A percentile compares a stretch with the other conserved stretches of the same genome.
Conservation (phyloP, 53 echinoderm and acorn worm genomes). For the Apostichopus leukothele region DNA sequence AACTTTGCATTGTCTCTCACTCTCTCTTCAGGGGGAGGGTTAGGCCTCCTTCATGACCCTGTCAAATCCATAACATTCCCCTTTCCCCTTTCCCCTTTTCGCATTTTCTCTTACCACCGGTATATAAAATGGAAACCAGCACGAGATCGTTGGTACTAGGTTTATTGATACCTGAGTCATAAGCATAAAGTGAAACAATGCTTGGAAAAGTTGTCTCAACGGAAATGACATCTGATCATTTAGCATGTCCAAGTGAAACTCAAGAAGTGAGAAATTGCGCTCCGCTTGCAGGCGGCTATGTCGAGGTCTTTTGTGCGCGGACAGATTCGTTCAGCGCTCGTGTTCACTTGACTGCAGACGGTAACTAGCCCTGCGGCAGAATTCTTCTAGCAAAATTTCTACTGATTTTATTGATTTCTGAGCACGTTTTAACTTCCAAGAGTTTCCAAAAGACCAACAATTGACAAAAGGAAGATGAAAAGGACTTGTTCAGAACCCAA, state of each 20-base stretch:
- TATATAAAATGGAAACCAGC: not conserved
- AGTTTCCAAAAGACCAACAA: conserved; percentile 38
- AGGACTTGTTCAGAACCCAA: conserved; percentile 6
- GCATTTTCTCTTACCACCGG: not conserved
- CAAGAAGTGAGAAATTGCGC: conserved; percentile 35
- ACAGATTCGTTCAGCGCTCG: conserved; percentile 7
- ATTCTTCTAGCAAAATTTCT: conserved; percentile 12
- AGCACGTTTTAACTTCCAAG: conserved; percentile 44
- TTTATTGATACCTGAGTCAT: conserved; percentile 38
- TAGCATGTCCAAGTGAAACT: conserved; percentile 44
- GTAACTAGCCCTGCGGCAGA: conserved; percentile 40
- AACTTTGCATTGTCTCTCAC: not conserved
- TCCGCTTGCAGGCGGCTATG: conserved; percentile 1
- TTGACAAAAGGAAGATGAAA: conserved; percentile 25
- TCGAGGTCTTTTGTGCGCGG: not conserved
- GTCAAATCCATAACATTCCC: not conserved
- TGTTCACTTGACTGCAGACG: conserved; percentile 46
- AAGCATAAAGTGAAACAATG: conserved; percentile 28
- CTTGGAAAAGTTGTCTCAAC: conserved; percentile 27
- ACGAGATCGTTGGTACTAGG: not conserved
- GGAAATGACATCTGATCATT: conserved; percentile 46
- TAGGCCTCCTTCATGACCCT: conserved; percentile 11
- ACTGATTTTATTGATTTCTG: conserved; percentile 44
- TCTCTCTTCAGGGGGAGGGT: not conserved
- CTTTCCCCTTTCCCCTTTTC: not conserved